Evolutionary conservation across 2,797 vertebrate genomes (phyloP), one percentile per base, ranked within the genome.

Genomic region (Poeciliopsis presidionis): DNA sequence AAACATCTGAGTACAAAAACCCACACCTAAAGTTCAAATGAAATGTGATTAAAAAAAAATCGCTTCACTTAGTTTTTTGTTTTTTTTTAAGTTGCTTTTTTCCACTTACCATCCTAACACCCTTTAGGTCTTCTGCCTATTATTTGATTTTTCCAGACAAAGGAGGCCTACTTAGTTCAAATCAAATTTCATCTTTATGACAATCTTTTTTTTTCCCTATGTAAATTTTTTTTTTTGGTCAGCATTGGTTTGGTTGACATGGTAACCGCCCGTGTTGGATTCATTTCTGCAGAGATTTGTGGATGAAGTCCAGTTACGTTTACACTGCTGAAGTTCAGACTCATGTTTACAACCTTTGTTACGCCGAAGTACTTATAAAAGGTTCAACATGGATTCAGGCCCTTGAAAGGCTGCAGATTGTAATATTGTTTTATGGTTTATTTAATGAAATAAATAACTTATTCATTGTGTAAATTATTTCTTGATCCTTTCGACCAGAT

Each of bases 401-500:
- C 47, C 33, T 14, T 92, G 91, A 93, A 93, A 95, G 94, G 93
- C 95, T 96, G 96, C 55, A 92, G 94, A 94, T 92, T 86, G 39
- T 57, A 92, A 36, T 72, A 81, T 92, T 94, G 94, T 94, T 90
- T 89, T 93, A 92, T 90, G 87, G 89, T 94, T 84, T 96, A 95
- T 96, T 96, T 97, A 97, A 97, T 95, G 93, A 97, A 98, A 97
- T 98, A 98, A 98, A 96, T 96, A 95, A 96, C 94, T 97, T 98
- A 99, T 99, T 98, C 96, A 95, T 96, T 84, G 65, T 80, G 81
- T 45, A 25, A 83, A 5, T 1, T 45, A 2, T 30, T 93, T 18
- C 67, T 0, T 73, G 51, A 20, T 84, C 46, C 45, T 69, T 51
- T 57, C 69, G 45, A 33, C n/a, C 9, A 18, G 59, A 73, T 7